Conservation (phyloP, 2,888 invertebrate genomes). For the Trissolcus brochymenae region DNA sequence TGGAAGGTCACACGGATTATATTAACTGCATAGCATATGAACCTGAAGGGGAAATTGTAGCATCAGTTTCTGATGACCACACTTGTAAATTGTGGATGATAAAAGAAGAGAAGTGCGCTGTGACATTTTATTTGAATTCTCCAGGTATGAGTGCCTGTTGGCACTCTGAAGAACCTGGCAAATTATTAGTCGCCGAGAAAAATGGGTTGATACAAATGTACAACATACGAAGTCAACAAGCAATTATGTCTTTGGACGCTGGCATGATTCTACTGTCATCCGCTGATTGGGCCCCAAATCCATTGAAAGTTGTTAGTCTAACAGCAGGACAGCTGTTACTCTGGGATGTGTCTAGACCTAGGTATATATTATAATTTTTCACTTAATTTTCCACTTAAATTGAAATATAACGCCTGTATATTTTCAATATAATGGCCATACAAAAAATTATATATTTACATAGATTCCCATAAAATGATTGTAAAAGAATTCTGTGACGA, state of each 20-base stretch:
- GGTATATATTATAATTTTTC: too few relatives aligned
- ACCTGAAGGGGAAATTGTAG: slow-evolving; percentile 82
- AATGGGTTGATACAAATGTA: slow-evolving; percentile 85
- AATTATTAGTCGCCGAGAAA: slow-evolving; percentile 86
- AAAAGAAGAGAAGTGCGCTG: slow-evolving; percentile 77
- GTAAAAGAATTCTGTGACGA: too few relatives aligned
- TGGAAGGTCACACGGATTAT: slow-evolving; percentile 82
- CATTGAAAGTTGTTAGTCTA: slow-evolving; percentile 80
- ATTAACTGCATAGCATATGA: slow-evolving; percentile 85
- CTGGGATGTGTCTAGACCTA: slow-evolving; percentile 83
- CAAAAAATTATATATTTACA: too few relatives aligned
- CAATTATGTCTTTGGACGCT: slow-evolving; percentile 82
- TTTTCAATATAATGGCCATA: too few relatives aligned
- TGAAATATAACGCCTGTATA: too few relatives aligned
- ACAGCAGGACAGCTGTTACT: slow-evolving; percentile 82
- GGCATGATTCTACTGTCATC: slow-evolving; percentile 80
- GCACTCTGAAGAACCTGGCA: slow-evolving; percentile 83
- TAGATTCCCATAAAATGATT: too few relatives aligned
- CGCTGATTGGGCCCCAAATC: slow-evolving; percentile 84
- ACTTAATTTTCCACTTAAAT: too few relatives aligned
- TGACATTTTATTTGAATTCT: slow-evolving; percentile 81
- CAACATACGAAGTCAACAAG: slow-evolving; percentile 82
- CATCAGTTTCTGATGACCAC: slow-evolving; percentile 87
- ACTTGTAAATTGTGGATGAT: slow-evolving; percentile 84
- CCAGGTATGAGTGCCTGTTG: slow-evolving; percentile 83